Evolutionary conservation across 2,113 vertebrate genomes (phyloP), one percentile per base, ranked within the genome.

Genomic region (Mesembrinibis cayennensis): DNA sequence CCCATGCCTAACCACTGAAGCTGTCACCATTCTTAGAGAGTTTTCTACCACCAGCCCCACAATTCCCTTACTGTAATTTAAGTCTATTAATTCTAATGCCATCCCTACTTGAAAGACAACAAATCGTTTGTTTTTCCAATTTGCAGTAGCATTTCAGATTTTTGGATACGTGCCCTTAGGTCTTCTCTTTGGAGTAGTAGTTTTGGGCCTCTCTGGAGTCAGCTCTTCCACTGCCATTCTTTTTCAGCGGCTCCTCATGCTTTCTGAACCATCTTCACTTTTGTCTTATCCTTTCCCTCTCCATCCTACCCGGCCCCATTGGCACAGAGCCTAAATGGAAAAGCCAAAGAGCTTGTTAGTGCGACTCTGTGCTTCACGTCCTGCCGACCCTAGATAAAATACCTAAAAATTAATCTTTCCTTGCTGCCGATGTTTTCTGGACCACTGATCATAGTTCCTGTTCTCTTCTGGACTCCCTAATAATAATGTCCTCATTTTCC

Each of bases 301-400:
- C 49, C 38, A 63, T 3, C 53, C 38, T 26, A 13, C 29, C 29
- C 42, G 44, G 47, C 55, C 66, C 4, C 27, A 15, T 6, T 49
- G 20, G 42, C 47, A 76, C 1, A 80, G 56, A 82, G 23, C 36
- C 36, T 47, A 29, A 61, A n/a, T 21, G 18, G 58, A n/a, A 26
- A 71, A 87, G 47, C 38, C 59, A 40, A 40, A 47, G n/a, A 42
- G 14, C 76, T 67, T 58, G 27, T 18, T 18, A 58, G 30, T 6
- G 21, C 1, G 6, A 47, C 9, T 40, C 34, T 32, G 85, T 32
- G 85, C 58, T 74, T 78, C 22, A 9, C 1, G 7, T 44, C 56
- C 82, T 63, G 25, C 14, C 6, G 1, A 13, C 2, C 2, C 0
- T 0, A 44, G 36, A 25, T 45, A 34, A 77, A 87, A 59, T 3